Evolutionary conservation across 2,888 invertebrate species (phyloP).

Genomic region (Diarsia dahlii): DNA sequence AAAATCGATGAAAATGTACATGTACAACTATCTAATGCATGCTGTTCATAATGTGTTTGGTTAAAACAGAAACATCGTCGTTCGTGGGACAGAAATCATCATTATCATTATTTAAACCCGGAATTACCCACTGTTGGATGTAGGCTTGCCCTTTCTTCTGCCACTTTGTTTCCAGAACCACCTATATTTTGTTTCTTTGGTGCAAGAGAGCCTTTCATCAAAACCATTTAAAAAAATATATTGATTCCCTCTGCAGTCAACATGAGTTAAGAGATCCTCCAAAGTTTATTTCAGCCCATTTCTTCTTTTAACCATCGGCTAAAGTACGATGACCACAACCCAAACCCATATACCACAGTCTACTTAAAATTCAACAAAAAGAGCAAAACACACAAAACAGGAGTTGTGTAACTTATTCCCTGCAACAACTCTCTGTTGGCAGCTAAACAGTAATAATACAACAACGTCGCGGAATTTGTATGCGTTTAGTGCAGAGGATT

Average conservation of each 20-base stretch:
- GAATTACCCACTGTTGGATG: too few relatives aligned
- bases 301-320: not conserved
- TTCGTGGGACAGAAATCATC: not conserved
- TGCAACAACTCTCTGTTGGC: constrained; percentile 60
- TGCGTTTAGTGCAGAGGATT: constrained; percentile 72
- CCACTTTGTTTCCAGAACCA: too few relatives aligned
- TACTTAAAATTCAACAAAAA: constrained; percentile 40
- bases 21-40: not conserved
- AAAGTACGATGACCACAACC: not conserved
- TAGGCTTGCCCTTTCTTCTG: too few relatives aligned
- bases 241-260: not conserved
- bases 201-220: not conserved
- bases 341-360: not conserved
- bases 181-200: not conserved
- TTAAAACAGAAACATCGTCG: too few relatives aligned
- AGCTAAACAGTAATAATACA: constrained; percentile 73
- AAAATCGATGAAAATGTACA: not conserved
- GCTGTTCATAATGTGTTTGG: not conserved
- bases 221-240: too few relatives aligned
- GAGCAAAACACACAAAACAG: constrained; percentile 46
- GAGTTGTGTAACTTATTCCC: constrained; percentile 51
- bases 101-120: too few relatives aligned
- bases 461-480: constrained; percentile 70
- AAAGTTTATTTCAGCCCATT: too few relatives aligned
- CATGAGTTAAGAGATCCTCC: not conserved